Percentiles rank a stretch among this genome's conserved stretches.
Evolutionary conservation across 1,140 invertebrate genomes (phyloP).

Genomic region (Trachelipus rathkii): DNA sequence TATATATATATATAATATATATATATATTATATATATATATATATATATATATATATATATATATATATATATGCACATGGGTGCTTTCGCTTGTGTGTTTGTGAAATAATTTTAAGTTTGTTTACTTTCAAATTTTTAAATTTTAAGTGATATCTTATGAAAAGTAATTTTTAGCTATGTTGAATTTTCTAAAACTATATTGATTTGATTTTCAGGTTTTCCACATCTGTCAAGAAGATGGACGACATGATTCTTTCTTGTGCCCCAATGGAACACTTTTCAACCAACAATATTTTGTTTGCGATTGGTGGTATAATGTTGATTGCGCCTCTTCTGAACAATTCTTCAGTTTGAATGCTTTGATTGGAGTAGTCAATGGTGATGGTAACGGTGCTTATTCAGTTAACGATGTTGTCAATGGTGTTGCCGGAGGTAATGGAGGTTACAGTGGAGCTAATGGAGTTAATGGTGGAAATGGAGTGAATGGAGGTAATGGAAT

Average conservation of each 20-base stretch:
- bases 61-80: conserved; percentile 1
- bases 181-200: too few relatives aligned
- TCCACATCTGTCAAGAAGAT: conserved; percentile 51
- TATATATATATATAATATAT: neutral
- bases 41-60: neutral
- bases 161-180: too few relatives aligned
- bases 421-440: conserved; percentile 16
- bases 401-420: conserved; percentile 23
- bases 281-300: conserved; percentile 51
- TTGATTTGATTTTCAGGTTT: too few relatives aligned
- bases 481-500: conserved; percentile 4
- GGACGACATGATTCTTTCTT: conserved; percentile 50
- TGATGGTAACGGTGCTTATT: conserved; percentile 25
- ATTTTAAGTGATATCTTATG: too few relatives aligned
- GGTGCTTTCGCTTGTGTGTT: too few relatives aligned
- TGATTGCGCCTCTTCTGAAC: conserved; percentile 47
- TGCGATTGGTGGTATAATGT: conserved; percentile 52
- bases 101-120: too few relatives aligned
- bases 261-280: conserved; percentile 53
- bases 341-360: conserved; percentile 53
- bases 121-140: too few relatives aligned
- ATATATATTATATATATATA: neutral
- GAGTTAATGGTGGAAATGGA: neutral
- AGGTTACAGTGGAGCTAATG: conserved; percentile 2
- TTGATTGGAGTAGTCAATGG: conserved; percentile 30